Evolutionary conservation across 2,113 vertebrate genomes (phyloP), one percentile per base, ranked within the genome.

Genomic region (Centrocercus urophasianus): DNA sequence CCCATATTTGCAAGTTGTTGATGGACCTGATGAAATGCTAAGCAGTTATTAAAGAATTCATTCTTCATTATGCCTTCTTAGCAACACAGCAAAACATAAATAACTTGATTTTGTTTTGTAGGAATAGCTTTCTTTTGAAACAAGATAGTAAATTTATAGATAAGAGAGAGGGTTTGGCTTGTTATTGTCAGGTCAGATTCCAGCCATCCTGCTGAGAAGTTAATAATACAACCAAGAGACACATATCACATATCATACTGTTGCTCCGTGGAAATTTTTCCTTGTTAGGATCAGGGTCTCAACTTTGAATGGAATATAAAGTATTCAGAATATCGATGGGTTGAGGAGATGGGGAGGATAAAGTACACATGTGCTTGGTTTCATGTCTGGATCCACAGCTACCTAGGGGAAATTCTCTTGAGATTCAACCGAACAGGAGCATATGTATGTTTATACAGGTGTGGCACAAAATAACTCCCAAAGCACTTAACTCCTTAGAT

Each of bases 381-480:
- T 50, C 24, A 50, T 13, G 10, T 11, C 22, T 8, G 4, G 40
- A 20, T 66, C 10, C 20, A 7, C 48, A 52, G 50, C 50, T 27
- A 52, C 40, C 9, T 56, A 22, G 34, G 7, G 6, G 47, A 28
- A 10, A 25, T 8, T 8, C 13, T 24, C 5, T 15, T n/a, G 25
- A 19, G 52, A 6, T 86, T 54, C 25, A 47, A 0, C 38, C 20
- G n/a, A 69, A 10, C 21, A 15, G 73, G 40, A 32, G 30, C 7
- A 1, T 18, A 4, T 30, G 1, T 24, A 2, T 7, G 10, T 79
- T 61, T 9, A 2, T 67, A 50, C 40, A 36, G 10, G 28, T 11
- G 14, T 10, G 0, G 0, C 38, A 13, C 38, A 50, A 4, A 10
- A 20, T 13, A 73, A 2, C 8, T 78, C 10, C 27, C 34, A 13